phyloP scores from a whole-genome alignment of 2,888 invertebrate genomes.

The Lagria hirta region DNA sequence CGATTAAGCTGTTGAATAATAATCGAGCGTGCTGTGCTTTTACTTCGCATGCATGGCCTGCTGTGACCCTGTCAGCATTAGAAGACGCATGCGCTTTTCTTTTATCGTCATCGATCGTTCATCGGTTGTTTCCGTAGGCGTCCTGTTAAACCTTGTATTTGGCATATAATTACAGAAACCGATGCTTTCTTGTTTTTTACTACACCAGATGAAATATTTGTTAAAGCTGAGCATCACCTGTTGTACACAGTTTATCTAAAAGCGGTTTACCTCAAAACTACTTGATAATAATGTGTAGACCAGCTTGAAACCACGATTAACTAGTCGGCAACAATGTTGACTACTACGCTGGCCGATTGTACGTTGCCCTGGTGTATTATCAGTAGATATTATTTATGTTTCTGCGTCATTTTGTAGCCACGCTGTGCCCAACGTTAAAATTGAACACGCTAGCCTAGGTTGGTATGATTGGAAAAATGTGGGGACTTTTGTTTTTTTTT shows the following conservation, averaged over 20 bases:
- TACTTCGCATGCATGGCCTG: constrained; percentile 35
- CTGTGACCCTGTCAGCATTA: constrained; percentile 43
- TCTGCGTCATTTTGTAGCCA: no score
- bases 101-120: constrained; percentile 44
- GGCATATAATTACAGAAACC: constrained; percentile 19
- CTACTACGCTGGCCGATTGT: constrained; percentile 32
- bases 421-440: no score
- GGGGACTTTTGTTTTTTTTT: no score
- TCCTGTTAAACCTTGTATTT: constrained; percentile 30
- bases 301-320: background rate
- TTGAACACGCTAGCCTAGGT: no score
- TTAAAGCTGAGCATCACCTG: no score
- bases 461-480: no score
- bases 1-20: no score
- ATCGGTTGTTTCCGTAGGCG: constrained; percentile 37
- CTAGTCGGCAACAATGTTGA: constrained; percentile 9
- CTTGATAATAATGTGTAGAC: constrained; percentile 2
- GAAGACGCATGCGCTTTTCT: constrained; percentile 36
- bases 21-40: constrained; percentile 12
- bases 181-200: constrained; percentile 17
- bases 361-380: constrained; percentile 27
- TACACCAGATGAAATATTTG: background rate
- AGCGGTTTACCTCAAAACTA: background rate
- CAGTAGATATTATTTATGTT: constrained; percentile 10
- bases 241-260: no score